Conservation (phyloP, 23 tunicate genomes). For the Trididemnum nubilum region DNA sequence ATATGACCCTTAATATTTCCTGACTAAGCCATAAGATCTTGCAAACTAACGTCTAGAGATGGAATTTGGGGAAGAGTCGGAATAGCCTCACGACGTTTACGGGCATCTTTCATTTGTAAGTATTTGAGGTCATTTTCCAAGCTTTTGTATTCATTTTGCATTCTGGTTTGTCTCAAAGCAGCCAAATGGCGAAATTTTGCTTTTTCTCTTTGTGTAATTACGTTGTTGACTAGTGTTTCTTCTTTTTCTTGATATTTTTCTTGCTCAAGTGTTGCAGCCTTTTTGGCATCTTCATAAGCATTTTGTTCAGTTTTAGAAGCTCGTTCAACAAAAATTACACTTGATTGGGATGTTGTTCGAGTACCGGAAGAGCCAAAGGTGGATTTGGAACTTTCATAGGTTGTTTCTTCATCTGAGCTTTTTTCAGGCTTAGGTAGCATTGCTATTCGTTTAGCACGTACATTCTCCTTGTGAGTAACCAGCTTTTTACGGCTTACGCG, state of each 20-base stretch:
- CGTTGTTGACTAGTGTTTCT: neutral
- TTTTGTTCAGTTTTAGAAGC: conserved; percentile 25
- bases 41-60: conserved; percentile 30
- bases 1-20: too few species aligned
- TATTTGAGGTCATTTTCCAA: conserved; percentile 38
- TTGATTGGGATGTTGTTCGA: neutral
- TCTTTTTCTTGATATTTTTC: conserved; percentile 13
- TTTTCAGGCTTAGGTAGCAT: conserved; percentile 48
- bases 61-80: conserved; percentile 7
- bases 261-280: conserved; percentile 26
- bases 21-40: conserved; percentile 21
- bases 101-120: conserved; percentile 48
- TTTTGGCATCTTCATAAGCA: conserved; percentile 34
- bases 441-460: conserved; percentile 80
- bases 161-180: conserved; percentile 43
- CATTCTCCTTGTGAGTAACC: conserved; percentile 57
- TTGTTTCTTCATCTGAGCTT: conserved; percentile 14
- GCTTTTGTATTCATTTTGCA: conserved; percentile 37
- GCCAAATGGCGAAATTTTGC: conserved; percentile 53
- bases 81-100: conserved; percentile 28
- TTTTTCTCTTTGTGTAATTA: conserved; percentile 29
- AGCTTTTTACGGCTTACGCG: conserved; percentile 19
- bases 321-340: conserved; percentile 17
- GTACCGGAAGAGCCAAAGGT: neutral
- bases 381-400: neutral